Conservation (phyloP, 2,888 invertebrate genomes). For the Alcis repandata region DNA sequence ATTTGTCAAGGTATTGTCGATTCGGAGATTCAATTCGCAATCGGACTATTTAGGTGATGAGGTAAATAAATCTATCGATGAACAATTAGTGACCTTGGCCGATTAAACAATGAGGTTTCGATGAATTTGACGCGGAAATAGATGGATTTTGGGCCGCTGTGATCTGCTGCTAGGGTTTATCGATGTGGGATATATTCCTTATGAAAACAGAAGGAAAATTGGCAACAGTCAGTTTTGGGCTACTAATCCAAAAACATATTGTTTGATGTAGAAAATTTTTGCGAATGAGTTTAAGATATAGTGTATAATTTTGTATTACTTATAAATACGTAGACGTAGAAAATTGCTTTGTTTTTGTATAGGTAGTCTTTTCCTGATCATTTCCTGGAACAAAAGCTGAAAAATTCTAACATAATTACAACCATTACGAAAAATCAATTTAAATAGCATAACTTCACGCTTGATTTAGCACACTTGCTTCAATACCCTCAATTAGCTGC, state of each 20-base stretch:
- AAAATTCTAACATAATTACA: constrained; percentile 4
- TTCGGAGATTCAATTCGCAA: constrained; percentile 51
- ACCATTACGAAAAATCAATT: constrained; percentile 32
- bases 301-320: too few species aligned
- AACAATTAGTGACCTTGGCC: constrained; percentile 42
- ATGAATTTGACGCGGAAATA: background rate
- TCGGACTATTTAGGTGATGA: constrained; percentile 49
- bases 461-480: constrained; percentile 36
- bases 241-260: background rate
- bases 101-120: constrained; percentile 23
- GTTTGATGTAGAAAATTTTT: too few species aligned
- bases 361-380: background rate
- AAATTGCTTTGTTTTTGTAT: background rate
- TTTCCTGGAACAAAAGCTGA: background rate
- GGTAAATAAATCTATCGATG: constrained; percentile 40
- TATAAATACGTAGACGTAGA: too few species aligned
- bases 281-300: too few species aligned
- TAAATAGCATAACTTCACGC: constrained; percentile 14
- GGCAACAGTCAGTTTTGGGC: background rate
- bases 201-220: background rate
- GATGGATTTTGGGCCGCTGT: background rate
- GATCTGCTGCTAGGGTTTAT: background rate
- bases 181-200: background rate
- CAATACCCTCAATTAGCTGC: constrained; percentile 35
- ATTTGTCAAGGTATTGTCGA: constrained; percentile 61